Base-by-base conservation (phyloP, 2,888 invertebrate genomes). In the Drosophila differens region DNA sequence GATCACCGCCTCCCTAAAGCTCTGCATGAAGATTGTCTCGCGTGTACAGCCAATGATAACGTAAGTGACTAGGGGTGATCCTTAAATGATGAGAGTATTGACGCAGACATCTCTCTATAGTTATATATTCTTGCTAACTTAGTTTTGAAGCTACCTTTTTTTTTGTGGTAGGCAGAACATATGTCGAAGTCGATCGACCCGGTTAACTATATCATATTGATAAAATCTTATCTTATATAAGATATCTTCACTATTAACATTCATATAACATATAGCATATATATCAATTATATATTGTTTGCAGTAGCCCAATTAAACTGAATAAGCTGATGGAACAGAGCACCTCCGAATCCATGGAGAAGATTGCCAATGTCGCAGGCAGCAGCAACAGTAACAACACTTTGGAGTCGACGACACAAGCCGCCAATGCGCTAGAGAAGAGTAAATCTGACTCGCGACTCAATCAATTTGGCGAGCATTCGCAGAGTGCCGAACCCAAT, bases 1-100 rank as follows among this genome's bases (percentile, higher is more conserved):
- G 90, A 94, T 97, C 7, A 95, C 95, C 0, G 94, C 94, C 58
- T 95, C 95, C 74, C 94, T 97, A 14, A 94, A 95, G 73, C 94
- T 97, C 4, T 96, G 96, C 88, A 95, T 95, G 72, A 96, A 96
- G 93, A 95, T 97, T 80, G 94, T 97, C 22, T 95, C 95, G 0
- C 95, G 96, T 91, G 96, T 97, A 19, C 96, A 96, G 91, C 97
- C 97, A 0, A 94, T 95, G 76, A 94, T 95, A 30, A 93, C 94
- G 91, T 94, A 83, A 92, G 90, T 44, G 16, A 12, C 44, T 14
- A 30, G 28, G 14, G 1, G 3, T 7, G 22, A 54, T 33, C 22
- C 2, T 33, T 9, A 25, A 47, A 9, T 47, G 16, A 16, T 47
- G 47, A 2, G 16, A 25, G 25, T 47, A 25, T 47, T 9, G 25